Base-by-base conservation (phyloP, 2,797 vertebrate genomes). In the Hydrocynus forskahlii region DNA sequence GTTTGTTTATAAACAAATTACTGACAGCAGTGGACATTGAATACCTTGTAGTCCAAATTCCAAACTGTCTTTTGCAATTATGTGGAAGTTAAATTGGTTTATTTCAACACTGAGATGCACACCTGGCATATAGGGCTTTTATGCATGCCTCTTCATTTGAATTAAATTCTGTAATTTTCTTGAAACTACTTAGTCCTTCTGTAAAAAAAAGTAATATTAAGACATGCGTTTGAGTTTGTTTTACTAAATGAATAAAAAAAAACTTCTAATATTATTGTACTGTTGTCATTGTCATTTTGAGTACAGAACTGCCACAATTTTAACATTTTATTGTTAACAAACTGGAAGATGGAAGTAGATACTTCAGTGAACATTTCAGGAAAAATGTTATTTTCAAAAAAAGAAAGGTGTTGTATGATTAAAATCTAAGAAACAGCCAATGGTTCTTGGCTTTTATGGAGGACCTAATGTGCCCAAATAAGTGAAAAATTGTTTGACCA, bases 71-170 rank as follows among this genome's bases (percentile, higher is more conserved):
- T 9, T 19, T 55, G 25, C 12, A 54, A 14, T 57, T 57, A 8
- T 73, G 52, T 73, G 7, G 50, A 55, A 7, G 10, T 40, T 57
- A 19, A 38, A 73, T 23, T 14, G 45, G 52, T 71, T 71, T 52
- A 19, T 72, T 54, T 71, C 23, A 71, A 5, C 29, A 55, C n/a
- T 52, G 29, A 43, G 13, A 64, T n/a, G 8, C 14, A 12, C 23
- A 19, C 1, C 29, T 52, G 25, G 48, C 68, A 55, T 35, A 12
- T 52, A 13, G 38, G 2, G 23, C 8, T 54, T 73, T 55, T 54
- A 72, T 40, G 70, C 70, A 73, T 73, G 70, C 50, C 23, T 57
- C 70, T 3, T 69, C 3, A 35, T 21, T 70, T 50, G 23, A 70
- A 52, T 12, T 14, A 0, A 2, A 7, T 21, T 23, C 19, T 69